These are phyloP conservation scores for Peromyscus aztecus DNA, from an alignment of 2,797 vertebrate genomes.

Conservation along the genomic window DNA sequence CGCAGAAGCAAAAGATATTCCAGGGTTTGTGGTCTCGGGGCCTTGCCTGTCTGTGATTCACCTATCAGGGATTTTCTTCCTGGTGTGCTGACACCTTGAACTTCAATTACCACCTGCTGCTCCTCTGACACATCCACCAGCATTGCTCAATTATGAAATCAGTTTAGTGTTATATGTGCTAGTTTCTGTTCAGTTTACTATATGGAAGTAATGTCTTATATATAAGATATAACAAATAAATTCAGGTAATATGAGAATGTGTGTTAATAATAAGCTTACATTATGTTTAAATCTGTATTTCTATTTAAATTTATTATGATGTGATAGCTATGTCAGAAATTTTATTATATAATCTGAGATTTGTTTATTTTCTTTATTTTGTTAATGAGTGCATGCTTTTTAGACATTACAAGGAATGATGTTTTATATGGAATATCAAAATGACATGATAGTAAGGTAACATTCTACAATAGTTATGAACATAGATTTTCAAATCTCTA, in stretches of 20 bases:
- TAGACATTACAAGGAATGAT: constrained; percentile 45
- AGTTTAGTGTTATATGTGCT: background rate
- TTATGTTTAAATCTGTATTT: constrained; percentile 41
- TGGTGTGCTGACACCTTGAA: background rate
- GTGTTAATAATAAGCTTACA: constrained; percentile 28
- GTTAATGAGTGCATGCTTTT: constrained; percentile 66
- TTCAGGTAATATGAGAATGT: background rate
- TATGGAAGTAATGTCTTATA: constrained; percentile 28
- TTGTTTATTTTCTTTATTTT: constrained; percentile 41
- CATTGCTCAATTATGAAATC: constrained; percentile 23
- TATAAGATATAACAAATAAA: constrained; percentile 58
- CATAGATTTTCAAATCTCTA: constrained; percentile 39
- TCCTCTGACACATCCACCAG: background rate
- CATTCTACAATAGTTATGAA: background rate
- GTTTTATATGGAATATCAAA: constrained; percentile 60
- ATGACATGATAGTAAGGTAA: background rate
- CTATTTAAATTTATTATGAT: constrained; percentile 55
- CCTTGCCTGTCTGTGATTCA: too few relatives aligned
- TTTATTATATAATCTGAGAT: constrained; percentile 49
- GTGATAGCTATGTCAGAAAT: background rate
- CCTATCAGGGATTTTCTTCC: too few relatives aligned
- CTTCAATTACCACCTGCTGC: background rate
- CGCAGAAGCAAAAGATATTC: too few relatives aligned
- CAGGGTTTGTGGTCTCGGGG: too few relatives aligned
- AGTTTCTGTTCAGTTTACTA: constrained; percentile 44